phyloP scores from a whole-genome alignment of 2,888 invertebrate genomes.

The Nephrotoma appendiculata region DNA sequence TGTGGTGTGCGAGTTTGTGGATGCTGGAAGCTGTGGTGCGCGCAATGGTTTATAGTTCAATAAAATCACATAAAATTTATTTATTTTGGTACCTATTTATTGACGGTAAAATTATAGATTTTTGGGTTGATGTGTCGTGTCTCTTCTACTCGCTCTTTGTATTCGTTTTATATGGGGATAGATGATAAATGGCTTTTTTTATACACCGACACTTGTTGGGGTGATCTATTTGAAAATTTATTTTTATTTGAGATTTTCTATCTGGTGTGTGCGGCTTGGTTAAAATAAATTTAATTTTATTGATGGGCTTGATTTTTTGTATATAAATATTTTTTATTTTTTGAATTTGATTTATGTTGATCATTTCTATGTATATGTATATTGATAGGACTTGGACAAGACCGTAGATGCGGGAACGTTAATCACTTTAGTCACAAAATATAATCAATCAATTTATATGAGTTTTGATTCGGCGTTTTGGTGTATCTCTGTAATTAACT shows the following conservation, averaged over 20 bases:
- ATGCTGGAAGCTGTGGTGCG: neutral
- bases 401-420: neutral
- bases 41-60: neutral
- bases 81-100: too few species aligned
- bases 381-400: neutral
- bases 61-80: neutral
- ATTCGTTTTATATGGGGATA: neutral
- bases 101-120: too few species aligned
- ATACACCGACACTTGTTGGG: neutral
- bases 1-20: neutral
- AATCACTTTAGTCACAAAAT: neutral
- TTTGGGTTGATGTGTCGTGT: neutral
- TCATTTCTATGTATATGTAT: neutral
- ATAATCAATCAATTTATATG: neutral
- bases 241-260: neutral
- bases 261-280: neutral
- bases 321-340: neutral
- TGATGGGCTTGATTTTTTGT: neutral
- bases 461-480: neutral
- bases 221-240: neutral
- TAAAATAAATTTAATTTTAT: neutral
- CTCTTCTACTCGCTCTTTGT: neutral
- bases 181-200: neutral
- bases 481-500: too few species aligned
- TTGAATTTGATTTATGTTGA: neutral